A percentile compares a stretch with the other conserved stretches of the same genome.
Conservation (phyloP, 2,888 invertebrate genomes). For the Habrosyne pyritoides region DNA sequence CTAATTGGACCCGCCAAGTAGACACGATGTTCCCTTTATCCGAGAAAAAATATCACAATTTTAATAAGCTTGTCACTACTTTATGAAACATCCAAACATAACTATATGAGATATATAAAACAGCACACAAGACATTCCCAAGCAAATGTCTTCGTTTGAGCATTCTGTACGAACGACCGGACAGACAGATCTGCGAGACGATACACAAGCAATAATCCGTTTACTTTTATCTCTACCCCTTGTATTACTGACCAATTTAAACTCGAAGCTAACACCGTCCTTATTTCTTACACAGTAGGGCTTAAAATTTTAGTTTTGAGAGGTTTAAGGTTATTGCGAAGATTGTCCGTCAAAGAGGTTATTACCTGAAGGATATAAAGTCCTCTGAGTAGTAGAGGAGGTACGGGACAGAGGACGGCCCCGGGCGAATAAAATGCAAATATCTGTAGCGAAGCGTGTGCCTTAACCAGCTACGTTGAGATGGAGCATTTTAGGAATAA, state of each 20-base stretch:
- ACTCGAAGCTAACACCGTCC: slow-evolving; percentile 14
- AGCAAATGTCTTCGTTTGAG: slow-evolving; percentile 3
- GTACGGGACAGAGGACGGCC: slow-evolving; percentile 45
- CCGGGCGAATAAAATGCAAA: slow-evolving; percentile 78
- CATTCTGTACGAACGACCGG: slow-evolving; percentile 44
- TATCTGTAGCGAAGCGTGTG: slow-evolving; percentile 60
- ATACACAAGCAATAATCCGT: slow-evolving; percentile 78
- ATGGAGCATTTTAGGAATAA: slow-evolving; percentile 30
- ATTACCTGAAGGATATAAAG: slow-evolving; percentile 81
- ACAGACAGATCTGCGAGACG: slow-evolving; percentile 61
- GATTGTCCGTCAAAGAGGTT: slow-evolving; percentile 78
- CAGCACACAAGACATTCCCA: background rate
- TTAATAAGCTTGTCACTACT: background rate
- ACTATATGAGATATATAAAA: background rate
- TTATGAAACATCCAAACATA: background rate
- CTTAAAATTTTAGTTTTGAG: slow-evolving; percentile 16
- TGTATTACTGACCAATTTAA: slow-evolving; percentile 50
- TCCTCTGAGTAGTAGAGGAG: slow-evolving; percentile 35
- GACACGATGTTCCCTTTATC: too few relatives aligned
- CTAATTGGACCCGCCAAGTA: too few relatives aligned
- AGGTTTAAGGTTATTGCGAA: slow-evolving; percentile 18
- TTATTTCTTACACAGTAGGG: slow-evolving; percentile 30
- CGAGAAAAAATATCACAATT: background rate
- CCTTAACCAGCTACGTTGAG: slow-evolving; percentile 46
- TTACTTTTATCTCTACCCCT: slow-evolving; percentile 79